Percentiles rank a stretch among this genome's conserved stretches.
These are phyloP conservation scores for Garrulus glandarius DNA, from an alignment of 2,797 vertebrate genomes.

Conservation along the genomic window DNA sequence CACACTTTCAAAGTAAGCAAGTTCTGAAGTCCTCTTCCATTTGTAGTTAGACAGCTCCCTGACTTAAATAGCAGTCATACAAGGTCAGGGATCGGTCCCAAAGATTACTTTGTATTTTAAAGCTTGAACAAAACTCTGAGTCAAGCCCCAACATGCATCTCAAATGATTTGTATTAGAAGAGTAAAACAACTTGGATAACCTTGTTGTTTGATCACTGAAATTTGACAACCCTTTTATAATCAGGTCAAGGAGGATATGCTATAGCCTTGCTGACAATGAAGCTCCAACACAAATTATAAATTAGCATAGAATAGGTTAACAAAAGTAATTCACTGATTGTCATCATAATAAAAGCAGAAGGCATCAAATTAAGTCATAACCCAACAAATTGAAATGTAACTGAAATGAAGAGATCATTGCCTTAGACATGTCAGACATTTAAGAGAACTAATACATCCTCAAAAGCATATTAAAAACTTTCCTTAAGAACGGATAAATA, in stretches of 20 bases:
- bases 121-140: neutral
- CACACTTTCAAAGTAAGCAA: neutral
- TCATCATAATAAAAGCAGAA: neutral
- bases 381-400: neutral
- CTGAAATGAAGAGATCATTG: neutral
- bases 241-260: neutral
- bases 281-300: neutral
- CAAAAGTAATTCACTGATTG: neutral
- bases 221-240: neutral
- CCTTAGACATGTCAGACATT: neutral
- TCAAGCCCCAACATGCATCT: neutral
- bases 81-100: neutral
- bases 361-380: neutral
- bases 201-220: neutral
- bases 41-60: neutral
- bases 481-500: neutral
- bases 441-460: neutral
- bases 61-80: neutral
- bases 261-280: neutral
- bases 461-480: neutral
- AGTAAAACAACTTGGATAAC: neutral
- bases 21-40: neutral
- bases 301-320: neutral
- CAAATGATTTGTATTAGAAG: neutral
- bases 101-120: neutral